Evolutionary conservation across 2,888 invertebrate genomes (phyloP), one percentile per base, ranked within the genome.

Genomic region (Temnothorax ravouxi): DNA sequence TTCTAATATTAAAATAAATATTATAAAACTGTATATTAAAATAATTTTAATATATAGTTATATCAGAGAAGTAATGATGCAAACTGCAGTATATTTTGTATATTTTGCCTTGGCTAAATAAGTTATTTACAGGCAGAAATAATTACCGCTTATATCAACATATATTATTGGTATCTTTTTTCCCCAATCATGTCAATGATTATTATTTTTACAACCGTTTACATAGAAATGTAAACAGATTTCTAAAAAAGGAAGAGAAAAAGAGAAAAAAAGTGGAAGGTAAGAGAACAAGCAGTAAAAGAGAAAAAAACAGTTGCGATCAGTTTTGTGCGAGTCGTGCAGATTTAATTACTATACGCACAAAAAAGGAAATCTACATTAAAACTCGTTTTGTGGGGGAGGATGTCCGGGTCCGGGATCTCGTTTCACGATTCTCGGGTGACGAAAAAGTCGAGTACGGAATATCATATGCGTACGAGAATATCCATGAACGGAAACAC

Each of bases 401-500:
- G 79, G 83, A 76, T 79, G 74, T 72, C 80, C 69, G 84, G 84
- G 74, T 72, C 80, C 69, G 84, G 84, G 87, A 87, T 91, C 90
- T 87, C 86, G 86, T 91, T 89, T 91, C 91, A 89, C 75, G 89
- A 89, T 86, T 84, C 87, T 75, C 86, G 69, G 67, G 52, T 80
- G 71, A 83, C 83, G 75, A 75, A 84, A 85, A 84, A 85, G 71
- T 81, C 77, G 76, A 86, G 89, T 83, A 85, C 83, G 83, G 77
- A 82, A 92, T 91, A 90, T 91, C 91, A 92, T 91, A 92, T 90
- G 88, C 77, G 71, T 81, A 85, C 83, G 59, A 86, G 85, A 85
- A 89, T 91, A 91, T 89, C 90, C 90, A 89, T 88, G 89, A 90
- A 89, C 91, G 88, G 93, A 91, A 93, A 93, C 88, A 90, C 85